Evolutionary conservation across 2,888 invertebrate genomes (phyloP).

Genomic region (Hyposoter dolosus): DNA sequence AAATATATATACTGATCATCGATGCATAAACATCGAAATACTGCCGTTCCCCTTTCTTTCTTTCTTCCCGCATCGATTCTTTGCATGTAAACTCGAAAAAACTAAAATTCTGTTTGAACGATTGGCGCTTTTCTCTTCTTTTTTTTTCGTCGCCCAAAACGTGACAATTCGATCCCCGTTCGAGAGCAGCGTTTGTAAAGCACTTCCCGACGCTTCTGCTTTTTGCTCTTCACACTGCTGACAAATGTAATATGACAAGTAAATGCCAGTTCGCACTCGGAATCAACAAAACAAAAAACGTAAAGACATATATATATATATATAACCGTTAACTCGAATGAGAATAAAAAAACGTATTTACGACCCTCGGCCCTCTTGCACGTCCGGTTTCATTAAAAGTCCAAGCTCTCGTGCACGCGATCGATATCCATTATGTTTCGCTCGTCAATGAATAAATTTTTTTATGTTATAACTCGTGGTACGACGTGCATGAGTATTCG

Average conservation of each 20-base stretch:
- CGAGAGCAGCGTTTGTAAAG: neutral
- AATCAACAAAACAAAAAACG: neutral
- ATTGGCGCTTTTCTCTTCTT: conserved; percentile 16
- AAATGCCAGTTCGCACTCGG: neutral
- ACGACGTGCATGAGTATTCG: conserved; percentile 11
- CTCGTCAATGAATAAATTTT: neutral
- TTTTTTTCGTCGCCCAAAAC: neutral
- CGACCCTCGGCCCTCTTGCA: conserved; percentile 36
- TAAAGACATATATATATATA: neutral
- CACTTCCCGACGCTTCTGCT: neutral
- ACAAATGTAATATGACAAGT: conserved; percentile 9
- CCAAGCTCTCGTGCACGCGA: conserved; percentile 47
- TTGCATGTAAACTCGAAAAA: conserved; percentile 19
- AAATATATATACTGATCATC: neutral
- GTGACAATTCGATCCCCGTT: conserved; percentile 8
- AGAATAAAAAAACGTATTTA: conserved; percentile 24
- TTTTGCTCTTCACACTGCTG: neutral
- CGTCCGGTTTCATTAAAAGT: conserved; percentile 59
- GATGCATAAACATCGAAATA: neutral
- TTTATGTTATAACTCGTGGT: conserved; percentile 10
- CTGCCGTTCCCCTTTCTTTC: conserved; percentile 6
- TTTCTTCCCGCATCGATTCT: conserved; percentile 7
- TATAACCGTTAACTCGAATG: conserved; percentile 7
- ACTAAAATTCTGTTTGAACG: conserved; percentile 46
- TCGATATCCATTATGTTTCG: conserved; percentile 54